Evolutionary conservation across 2,113 vertebrate genomes (phyloP), one percentile per base, ranked within the genome.

Genomic region (Galeopterus variegatus): DNA sequence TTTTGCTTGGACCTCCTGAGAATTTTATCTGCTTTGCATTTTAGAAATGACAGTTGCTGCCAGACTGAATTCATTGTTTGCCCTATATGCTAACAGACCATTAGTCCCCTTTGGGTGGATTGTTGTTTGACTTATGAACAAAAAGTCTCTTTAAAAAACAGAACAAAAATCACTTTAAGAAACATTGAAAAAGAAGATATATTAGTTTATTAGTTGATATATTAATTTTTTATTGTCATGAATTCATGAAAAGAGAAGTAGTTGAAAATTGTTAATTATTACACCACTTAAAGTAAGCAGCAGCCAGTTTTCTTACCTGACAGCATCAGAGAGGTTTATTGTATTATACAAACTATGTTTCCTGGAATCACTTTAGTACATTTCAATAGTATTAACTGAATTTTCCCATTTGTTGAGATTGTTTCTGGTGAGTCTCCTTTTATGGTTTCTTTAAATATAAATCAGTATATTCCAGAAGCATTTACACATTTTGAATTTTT

Each of bases 171-270:
- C 80, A 97, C 97, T 98, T 96, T 97, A 86, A 85, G 94, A 98
- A 98, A 86, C 96, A 84, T 72, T 98, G 98, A 98, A 98, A 98
- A 94, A 98, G 97, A 96, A 98, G 82, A 94, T 97, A 96, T 97
- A 97, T 97, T 98, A 95, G 97, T 98, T 98, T 98, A 98, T 98
- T 90, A 98, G 96, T 93, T 91, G 87, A 96, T 98, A 98, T 97
- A 98, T 98, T 98, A 98, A 98, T 98, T 67, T 97, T 98, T 80
- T 98, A 97, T 98, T 97, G 97, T 95, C 90, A 97, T 62, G 14
- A 88, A 76, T 64, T 48, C 21, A 31, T 64, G 24, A 33, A 88
- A 72, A 98, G 93, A 97, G 31, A 88, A 95, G 56, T 98, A 92
- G 77, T 97, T 98, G 97, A 96, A 96, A 88, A 72, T 85, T 87